Conservation (phyloP, 2,797 vertebrate genomes). For the Bovichtus diacanthus region DNA sequence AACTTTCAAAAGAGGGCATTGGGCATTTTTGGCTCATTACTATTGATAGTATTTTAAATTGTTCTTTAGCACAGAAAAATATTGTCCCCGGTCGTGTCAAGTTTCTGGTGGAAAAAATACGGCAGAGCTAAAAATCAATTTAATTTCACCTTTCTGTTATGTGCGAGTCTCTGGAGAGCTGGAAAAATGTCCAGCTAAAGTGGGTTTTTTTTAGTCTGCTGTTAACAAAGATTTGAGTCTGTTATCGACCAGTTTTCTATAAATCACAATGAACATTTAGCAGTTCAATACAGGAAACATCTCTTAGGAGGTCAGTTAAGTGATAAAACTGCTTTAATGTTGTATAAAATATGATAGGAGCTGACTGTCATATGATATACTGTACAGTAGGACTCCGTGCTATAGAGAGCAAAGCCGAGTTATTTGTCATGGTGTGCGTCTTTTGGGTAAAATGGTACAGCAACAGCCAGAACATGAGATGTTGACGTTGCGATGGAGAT, state of each 20-base stretch:
- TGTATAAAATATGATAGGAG: slow-evolving; percentile 4
- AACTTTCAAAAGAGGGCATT: neutral
- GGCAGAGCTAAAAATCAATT: slow-evolving; percentile 32
- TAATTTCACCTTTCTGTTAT: slow-evolving; percentile 19
- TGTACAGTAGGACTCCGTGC: neutral
- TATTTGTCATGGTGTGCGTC: neutral
- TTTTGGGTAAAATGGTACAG: neutral
- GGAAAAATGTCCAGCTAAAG: slow-evolving; percentile 31
- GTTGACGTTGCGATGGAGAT: neutral
- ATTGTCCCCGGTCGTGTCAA: slow-evolving; percentile 9
- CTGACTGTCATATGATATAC: neutral
- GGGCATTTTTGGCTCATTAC: neutral
- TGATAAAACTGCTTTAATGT: slow-evolving; percentile 26
- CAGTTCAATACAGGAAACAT: neutral
- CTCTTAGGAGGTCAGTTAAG: slow-evolving; percentile 1
- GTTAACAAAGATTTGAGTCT: slow-evolving; percentile 30
- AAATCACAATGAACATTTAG: slow-evolving; percentile 23
- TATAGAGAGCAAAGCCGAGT: neutral
- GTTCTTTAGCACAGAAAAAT: neutral
- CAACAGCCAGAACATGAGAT: neutral
- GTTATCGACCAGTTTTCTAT: slow-evolving; percentile 22
- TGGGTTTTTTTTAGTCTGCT: slow-evolving; percentile 25
- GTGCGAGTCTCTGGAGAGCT: slow-evolving; percentile 28
- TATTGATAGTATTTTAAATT: slow-evolving; percentile 5
- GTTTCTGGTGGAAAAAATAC: slow-evolving; percentile 28